Percentiles rank a stretch among this genome's conserved stretches.
Conservation (phyloP, 2,113 vertebrate species). For the Naja naja region DNA sequence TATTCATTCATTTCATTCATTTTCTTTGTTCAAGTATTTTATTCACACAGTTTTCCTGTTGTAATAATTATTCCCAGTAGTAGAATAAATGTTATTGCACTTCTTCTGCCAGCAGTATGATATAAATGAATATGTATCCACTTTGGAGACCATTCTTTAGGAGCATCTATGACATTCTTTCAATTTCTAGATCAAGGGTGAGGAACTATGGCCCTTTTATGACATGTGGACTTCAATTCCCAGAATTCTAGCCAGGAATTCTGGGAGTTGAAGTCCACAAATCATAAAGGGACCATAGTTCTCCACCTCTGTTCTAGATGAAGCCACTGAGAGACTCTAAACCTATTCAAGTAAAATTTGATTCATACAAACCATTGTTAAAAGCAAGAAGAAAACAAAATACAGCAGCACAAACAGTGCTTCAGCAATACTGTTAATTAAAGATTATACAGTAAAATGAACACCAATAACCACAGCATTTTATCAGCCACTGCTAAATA, state of each 20-base stretch:
- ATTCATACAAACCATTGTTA: background rate
- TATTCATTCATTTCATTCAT: background rate
- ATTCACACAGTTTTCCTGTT: background rate
- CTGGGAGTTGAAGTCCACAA: background rate
- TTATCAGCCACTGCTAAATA: background rate
- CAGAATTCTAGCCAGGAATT: background rate
- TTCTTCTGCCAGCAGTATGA: background rate
- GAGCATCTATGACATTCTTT: background rate
- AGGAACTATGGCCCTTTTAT: background rate
- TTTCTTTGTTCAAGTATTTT: background rate
- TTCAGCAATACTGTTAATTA: constrained; percentile 17
- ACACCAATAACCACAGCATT: background rate
- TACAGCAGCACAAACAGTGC: background rate
- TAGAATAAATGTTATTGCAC: background rate
- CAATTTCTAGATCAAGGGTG: background rate
- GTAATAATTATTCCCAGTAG: background rate
- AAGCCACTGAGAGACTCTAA: background rate
- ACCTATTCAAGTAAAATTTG: constrained; percentile 15
- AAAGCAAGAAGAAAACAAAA: constrained; percentile 27
- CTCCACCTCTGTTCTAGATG: background rate
- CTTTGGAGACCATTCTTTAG: background rate
- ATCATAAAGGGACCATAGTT: background rate
- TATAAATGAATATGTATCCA: no score
- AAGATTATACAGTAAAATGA: background rate
- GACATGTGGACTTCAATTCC: background rate